Evolutionary conservation across 64 coral and sea anemone genomes (phyloP).

Genomic region (Exaiptasia diaphana): DNA sequence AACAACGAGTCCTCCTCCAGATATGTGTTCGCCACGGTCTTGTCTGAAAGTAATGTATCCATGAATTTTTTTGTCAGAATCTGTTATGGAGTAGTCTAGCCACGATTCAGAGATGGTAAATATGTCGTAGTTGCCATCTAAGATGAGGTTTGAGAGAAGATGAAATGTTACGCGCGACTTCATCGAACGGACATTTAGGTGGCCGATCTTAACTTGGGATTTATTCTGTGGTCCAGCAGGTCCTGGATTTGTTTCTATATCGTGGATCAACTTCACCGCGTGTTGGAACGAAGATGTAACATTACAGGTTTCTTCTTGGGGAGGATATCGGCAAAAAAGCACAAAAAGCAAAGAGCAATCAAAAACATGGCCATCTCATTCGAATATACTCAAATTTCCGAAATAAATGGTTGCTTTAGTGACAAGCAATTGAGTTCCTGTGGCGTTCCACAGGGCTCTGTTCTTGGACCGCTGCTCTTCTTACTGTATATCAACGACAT

Average conservation of each 20-base stretch:
- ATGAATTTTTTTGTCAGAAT: slow-evolving; percentile 8
- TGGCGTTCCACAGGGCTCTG: too few relatives aligned
- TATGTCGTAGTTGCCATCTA: slow-evolving; percentile 12
- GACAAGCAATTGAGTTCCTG: too few relatives aligned
- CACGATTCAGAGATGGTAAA: slow-evolving; percentile 44
- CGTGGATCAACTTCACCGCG: not conserved
- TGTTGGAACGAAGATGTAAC: not conserved
- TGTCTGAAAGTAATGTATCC: slow-evolving; percentile 12
- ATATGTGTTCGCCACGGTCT: slow-evolving; percentile 28
- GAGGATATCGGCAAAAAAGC: not conserved
- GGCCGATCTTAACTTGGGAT: slow-evolving; percentile 4
- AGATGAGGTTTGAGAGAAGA: not conserved
- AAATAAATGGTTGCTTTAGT: too few relatives aligned
- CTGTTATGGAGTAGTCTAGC: not conserved
- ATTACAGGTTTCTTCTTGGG: not conserved
- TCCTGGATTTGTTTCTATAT: not conserved
- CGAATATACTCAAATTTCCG: too few relatives aligned
- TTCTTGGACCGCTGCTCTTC: too few relatives aligned
- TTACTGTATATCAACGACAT: too few relatives aligned
- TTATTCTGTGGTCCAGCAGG: not conserved
- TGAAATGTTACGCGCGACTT: slow-evolving; percentile 8
- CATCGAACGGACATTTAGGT: slow-evolving; percentile 24
- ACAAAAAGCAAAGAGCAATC: not conserved
- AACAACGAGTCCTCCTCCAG: slow-evolving; percentile 30
- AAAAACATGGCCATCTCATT: not conserved